These are phyloP conservation scores for Cyanoramphus novaezelandiae DNA, from an alignment of 2,113 vertebrate species.

Conservation along the genomic window DNA sequence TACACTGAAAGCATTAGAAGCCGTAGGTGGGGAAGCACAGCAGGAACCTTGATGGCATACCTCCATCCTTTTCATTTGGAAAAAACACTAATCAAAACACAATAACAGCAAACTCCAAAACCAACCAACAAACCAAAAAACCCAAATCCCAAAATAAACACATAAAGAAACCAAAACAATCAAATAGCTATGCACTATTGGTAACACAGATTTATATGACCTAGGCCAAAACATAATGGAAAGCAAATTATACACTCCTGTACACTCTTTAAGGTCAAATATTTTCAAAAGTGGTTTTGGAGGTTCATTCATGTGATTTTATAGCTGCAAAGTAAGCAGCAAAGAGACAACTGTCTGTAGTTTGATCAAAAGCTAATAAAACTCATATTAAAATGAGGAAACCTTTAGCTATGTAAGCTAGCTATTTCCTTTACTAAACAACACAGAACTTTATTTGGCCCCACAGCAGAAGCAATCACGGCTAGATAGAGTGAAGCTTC, in stretches of 20 bases:
- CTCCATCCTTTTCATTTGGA: background rate
- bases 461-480: background rate
- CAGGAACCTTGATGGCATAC: background rate
- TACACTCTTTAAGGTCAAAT: background rate
- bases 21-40: background rate
- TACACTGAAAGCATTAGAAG: background rate
- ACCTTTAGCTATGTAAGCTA: background rate
- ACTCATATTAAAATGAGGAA: background rate
- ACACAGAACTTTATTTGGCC: background rate
- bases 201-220: background rate
- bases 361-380: background rate
- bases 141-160: background rate
- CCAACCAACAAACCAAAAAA: background rate
- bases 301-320: background rate
- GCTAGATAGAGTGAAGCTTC: background rate
- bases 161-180: background rate
- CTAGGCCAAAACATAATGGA: background rate
- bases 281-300: background rate
- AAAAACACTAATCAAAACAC: background rate
- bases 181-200: accelerated
- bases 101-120: background rate
- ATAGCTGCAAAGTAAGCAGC: background rate
- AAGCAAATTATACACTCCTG: background rate
- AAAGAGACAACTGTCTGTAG: background rate
- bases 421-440: background rate